phyloP scores from a whole-genome alignment of 2,113 vertebrate species.

The Genyomyrus donnyi region DNA sequence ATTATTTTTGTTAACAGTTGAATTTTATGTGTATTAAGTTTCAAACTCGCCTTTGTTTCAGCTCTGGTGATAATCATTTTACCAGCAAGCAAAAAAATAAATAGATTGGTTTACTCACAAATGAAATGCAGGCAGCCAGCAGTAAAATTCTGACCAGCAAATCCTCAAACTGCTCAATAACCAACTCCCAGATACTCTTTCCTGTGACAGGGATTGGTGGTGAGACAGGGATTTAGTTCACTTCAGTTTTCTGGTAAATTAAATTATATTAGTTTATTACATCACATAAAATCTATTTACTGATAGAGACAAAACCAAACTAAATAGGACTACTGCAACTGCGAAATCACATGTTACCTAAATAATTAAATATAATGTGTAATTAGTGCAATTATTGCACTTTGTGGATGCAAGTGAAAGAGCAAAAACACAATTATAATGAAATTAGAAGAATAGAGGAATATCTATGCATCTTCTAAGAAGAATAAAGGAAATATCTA shows the following conservation, averaged over 20 bases:
- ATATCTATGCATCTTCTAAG: background rate
- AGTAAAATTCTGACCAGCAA: slow-evolving; percentile 81
- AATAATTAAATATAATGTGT: background rate
- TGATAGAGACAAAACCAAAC: background rate
- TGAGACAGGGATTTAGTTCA: background rate
- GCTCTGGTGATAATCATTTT: background rate
- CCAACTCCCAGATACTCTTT: slow-evolving; percentile 69
- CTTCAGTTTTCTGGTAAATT: background rate
- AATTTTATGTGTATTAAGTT: background rate
- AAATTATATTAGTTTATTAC: background rate
- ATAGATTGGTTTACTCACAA: slow-evolving; percentile 57
- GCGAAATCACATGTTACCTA: background rate
- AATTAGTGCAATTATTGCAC: background rate
- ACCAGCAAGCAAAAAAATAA: background rate
- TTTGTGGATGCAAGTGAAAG: background rate
- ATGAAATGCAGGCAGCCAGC: slow-evolving; percentile 83
- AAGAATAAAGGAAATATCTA: background rate
- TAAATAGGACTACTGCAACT: background rate
- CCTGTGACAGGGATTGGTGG: slow-evolving; percentile 36
- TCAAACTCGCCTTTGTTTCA: background rate
- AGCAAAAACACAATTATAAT: background rate
- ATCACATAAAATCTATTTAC: background rate
- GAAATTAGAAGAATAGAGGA: slow-evolving; percentile 1
- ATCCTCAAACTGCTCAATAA: slow-evolving; percentile 84
- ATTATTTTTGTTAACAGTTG: background rate